Conservation (phyloP, 2,113 vertebrate species). For the Pelusios castaneus region DNA sequence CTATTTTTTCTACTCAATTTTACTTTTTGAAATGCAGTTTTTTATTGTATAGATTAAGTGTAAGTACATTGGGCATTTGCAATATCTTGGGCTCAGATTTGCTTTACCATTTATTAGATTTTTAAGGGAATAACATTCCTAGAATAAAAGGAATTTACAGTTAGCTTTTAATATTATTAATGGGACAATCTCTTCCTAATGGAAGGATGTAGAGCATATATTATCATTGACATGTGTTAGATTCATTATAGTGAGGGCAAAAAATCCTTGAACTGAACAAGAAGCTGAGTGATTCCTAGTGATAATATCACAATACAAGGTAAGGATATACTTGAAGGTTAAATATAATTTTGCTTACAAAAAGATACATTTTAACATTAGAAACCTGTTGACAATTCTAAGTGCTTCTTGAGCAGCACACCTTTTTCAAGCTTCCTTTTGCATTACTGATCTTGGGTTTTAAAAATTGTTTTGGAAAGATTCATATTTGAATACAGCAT, state of each 20-base stretch:
- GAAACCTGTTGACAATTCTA: background rate
- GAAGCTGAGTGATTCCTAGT: constrained; percentile 1
- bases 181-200: background rate
- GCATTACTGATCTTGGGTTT: background rate
- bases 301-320: background rate
- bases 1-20: too few relatives aligned
- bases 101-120: background rate
- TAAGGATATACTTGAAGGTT: background rate
- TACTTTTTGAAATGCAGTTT: background rate
- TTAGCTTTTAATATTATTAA: constrained; percentile 13
- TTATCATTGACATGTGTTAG: too few relatives aligned
- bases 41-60: constrained; percentile 5
- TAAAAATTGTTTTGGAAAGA: background rate
- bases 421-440: background rate
- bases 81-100: constrained; percentile 32
- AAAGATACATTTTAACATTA: background rate
- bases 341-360: background rate
- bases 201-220: too few relatives aligned
- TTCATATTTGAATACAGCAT: background rate
- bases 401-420: background rate
- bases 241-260: too few relatives aligned
- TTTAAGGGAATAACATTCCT: constrained; percentile 33
- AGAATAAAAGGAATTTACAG: constrained; percentile 16
- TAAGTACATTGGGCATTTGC: constrained; percentile 9
- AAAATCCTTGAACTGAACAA: background rate